These are phyloP conservation scores for Molossus alvarezi DNA, from an alignment of 2,797 vertebrate species.

Conservation along the genomic window DNA sequence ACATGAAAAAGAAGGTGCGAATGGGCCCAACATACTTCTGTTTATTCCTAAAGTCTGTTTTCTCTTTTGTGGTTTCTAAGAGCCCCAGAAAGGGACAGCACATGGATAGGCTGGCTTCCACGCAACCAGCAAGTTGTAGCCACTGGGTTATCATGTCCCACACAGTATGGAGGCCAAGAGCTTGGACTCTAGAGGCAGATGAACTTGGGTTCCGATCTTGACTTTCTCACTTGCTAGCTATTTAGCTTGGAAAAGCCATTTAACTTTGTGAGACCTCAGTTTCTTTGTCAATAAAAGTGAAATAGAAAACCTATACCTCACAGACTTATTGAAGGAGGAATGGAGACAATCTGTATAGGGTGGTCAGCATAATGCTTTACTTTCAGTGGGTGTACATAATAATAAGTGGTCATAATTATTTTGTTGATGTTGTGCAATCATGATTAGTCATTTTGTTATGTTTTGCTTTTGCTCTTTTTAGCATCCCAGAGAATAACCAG, in stretches of 20 bases:
- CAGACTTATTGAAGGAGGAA: neutral
- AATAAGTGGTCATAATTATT: neutral
- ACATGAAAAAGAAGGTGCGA: neutral
- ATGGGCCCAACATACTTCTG: neutral
- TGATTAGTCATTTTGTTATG: neutral
- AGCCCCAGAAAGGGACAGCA: neutral
- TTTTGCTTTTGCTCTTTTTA: conserved; percentile 9
- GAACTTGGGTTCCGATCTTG: neutral
- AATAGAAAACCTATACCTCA: neutral
- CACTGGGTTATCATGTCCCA: neutral
- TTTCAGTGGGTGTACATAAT: neutral
- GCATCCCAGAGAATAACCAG: neutral
- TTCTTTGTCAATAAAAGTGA: conserved; percentile 48
- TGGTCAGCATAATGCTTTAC: neutral
- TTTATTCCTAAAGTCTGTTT: conserved; percentile 19
- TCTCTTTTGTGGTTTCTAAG: neutral
- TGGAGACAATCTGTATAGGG: neutral
- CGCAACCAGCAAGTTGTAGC: neutral
- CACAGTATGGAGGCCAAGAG: neutral
- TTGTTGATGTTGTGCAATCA: neutral
- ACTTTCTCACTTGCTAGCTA: neutral
- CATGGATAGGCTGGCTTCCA: too few relatives aligned
- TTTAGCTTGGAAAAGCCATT: neutral
- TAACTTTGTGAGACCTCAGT: neutral
- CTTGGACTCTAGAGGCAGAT: neutral